Percentiles rank a stretch among this genome's conserved stretches.
Evolutionary conservation across 2,888 invertebrate species (phyloP).

Genomic region (Spilarctia lutea): DNA sequence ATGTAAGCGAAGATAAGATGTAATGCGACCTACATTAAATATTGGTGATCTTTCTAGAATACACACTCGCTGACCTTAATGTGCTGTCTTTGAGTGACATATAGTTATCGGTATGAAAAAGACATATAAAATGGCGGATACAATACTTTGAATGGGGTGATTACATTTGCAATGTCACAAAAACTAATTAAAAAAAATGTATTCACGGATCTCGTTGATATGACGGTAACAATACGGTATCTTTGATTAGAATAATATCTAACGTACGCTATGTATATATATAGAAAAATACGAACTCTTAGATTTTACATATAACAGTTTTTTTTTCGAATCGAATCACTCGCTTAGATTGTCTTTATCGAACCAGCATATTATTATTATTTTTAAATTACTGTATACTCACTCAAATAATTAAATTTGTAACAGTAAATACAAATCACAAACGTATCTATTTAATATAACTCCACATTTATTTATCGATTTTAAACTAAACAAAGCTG

Average conservation of each 20-base stretch:
- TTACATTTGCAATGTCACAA: background rate
- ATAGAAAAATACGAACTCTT: background rate
- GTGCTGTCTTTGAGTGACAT: background rate
- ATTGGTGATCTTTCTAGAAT: constrained; percentile 11
- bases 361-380: background rate
- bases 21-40: constrained; percentile 7
- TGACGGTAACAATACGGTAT: background rate
- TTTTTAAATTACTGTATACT: background rate
- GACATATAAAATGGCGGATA: background rate
- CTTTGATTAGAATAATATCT: background rate
- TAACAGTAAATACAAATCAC: background rate
- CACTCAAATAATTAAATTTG: background rate
- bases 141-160: background rate
- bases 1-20: constrained; percentile 1
- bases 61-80: constrained; percentile 3
- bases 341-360: background rate
- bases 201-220: background rate
- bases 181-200: background rate
- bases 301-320: background rate
- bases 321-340: background rate
- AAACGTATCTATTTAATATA: background rate
- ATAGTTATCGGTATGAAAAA: background rate
- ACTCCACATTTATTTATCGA: background rate
- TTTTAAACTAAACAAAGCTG: background rate
- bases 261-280: background rate